Conservation (phyloP, 2,113 vertebrate species). For the Ammodytes marinus region DNA sequence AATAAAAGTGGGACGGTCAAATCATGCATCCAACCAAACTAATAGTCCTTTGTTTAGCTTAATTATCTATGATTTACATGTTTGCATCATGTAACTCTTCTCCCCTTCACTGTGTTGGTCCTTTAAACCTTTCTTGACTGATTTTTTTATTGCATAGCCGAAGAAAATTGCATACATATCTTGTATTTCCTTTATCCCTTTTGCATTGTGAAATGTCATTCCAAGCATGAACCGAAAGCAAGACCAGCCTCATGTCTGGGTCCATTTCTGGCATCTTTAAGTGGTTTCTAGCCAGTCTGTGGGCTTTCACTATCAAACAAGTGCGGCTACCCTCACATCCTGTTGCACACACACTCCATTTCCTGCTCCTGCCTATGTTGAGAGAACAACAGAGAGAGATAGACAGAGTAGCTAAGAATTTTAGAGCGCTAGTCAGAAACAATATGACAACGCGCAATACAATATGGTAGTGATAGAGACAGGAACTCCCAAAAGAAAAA, state of each 20-base stretch:
- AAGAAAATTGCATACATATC: not conserved
- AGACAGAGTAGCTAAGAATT: slow-evolving; percentile 1
- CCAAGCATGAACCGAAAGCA: not conserved
- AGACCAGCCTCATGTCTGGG: slow-evolving; percentile 14
- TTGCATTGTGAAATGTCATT: not conserved
- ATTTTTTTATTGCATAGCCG: not conserved
- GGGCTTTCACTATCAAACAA: slow-evolving; percentile 45
- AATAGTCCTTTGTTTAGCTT: not conserved
- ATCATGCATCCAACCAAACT: not conserved
- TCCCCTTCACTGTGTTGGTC: not conserved
- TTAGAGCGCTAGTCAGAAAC: slow-evolving; percentile 40
- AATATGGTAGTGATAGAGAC: slow-evolving; percentile 40
- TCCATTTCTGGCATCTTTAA: slow-evolving; percentile 31
- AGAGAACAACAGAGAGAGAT: slow-evolving; percentile 27
- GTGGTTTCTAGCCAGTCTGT: slow-evolving; percentile 36
- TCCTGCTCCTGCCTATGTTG: slow-evolving; percentile 54
- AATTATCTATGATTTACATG: not conserved
- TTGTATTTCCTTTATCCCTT: not conserved
- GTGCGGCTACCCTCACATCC: slow-evolving; percentile 66
- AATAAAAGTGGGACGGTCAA: not conserved
- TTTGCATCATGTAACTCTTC: not conserved
- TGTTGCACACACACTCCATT: slow-evolving; percentile 66
- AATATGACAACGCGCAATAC: slow-evolving; percentile 7
- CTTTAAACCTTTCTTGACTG: not conserved
- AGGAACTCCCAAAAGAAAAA: slow-evolving; percentile 31